Conservation (phyloP, 1,140 invertebrate genomes). For the Metopolophium dirhodum region DNA sequence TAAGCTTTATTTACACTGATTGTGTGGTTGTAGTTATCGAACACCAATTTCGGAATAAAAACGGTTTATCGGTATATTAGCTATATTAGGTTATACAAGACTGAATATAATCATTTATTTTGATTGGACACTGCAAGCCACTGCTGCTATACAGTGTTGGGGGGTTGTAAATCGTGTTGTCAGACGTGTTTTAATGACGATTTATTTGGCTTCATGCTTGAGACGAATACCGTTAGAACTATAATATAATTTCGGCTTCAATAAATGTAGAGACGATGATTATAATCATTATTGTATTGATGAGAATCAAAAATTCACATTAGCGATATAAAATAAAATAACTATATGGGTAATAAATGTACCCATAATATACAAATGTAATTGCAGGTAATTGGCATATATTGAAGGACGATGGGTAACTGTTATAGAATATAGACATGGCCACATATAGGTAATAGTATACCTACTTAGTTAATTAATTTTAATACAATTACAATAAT, state of each 20-base stretch:
- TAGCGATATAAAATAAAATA: too few relatives aligned
- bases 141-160: not conserved
- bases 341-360: too few relatives aligned
- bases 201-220: not conserved
- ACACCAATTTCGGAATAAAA: constrained; percentile 22
- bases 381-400: too few relatives aligned
- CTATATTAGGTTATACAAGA: not conserved
- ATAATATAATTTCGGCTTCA: not conserved
- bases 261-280: not conserved
- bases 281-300: not conserved
- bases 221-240: not conserved
- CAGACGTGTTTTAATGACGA: not conserved
- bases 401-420: too few relatives aligned
- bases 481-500: not conserved
- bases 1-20: not conserved
- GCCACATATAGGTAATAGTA: too few relatives aligned
- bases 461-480: too few relatives aligned
- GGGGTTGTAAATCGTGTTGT: too few relatives aligned
- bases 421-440: too few relatives aligned
- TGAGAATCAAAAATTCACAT: not conserved
- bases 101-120: not conserved
- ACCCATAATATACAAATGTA: too few relatives aligned
- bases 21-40: not conserved
- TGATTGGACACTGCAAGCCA: not conserved
- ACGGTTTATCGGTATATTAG: not conserved